Conservation (phyloP, 2,888 invertebrate genomes). For the Scaptomyza polygonia region DNA sequence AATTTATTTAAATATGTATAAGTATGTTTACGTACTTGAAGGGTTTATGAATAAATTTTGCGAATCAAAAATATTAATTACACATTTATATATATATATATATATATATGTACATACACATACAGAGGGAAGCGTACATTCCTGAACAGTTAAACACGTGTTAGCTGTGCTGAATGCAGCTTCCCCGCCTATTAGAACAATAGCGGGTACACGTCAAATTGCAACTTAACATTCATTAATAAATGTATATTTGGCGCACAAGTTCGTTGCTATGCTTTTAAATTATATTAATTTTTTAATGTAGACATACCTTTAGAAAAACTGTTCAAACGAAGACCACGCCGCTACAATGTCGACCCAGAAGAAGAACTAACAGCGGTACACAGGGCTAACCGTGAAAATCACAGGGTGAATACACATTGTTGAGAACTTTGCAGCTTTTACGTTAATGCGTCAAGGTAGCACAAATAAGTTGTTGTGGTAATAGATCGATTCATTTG, state of each 20-base stretch:
- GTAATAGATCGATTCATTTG: background rate
- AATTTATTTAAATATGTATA: background rate
- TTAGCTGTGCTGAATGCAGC: constrained; percentile 2
- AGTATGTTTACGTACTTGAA: background rate
- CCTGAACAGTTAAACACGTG: constrained; percentile 30
- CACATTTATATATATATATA: background rate
- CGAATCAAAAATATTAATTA: background rate
- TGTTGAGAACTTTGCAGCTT: background rate
- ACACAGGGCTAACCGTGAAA: constrained; percentile 21
- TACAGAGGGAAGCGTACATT: constrained; percentile 14
- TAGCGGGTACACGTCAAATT: background rate
- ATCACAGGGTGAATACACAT: background rate
- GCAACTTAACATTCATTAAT: background rate
- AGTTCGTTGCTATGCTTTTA: background rate
- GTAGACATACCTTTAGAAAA: constrained; percentile 39
- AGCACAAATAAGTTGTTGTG: constrained; percentile 8
- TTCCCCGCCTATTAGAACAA: background rate
- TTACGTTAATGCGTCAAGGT: constrained; percentile 5
- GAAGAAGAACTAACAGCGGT: constrained; percentile 29
- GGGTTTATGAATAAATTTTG: background rate
- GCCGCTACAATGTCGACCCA: constrained; percentile 43
- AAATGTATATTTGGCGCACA: background rate
- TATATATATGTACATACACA: constrained; percentile 5
- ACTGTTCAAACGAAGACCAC: constrained; percentile 39
- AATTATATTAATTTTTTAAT: constrained; percentile 1